phyloP scores from a whole-genome alignment of 2,888 invertebrate genomes.

The Drosophila gaucha region DNA sequence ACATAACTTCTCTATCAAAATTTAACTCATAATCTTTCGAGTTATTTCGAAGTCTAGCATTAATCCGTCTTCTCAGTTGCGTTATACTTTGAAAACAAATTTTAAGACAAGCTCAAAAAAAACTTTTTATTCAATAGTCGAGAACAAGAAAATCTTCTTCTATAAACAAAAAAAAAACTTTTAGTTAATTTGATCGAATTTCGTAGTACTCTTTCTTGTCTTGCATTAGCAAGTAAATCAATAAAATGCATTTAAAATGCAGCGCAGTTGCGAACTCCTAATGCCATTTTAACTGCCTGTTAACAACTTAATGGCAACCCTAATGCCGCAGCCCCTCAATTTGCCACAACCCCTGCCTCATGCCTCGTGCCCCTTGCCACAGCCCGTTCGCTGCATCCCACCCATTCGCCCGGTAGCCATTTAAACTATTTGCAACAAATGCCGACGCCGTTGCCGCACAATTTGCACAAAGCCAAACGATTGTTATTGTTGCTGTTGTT shows the following conservation, averaged over 20 bases:
- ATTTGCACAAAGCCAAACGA: slow-evolving; percentile 60
- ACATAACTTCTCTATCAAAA: too few relatives aligned
- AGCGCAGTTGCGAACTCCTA: slow-evolving; percentile 3
- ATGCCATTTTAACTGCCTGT: slow-evolving; percentile 29
- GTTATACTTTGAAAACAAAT: background rate
- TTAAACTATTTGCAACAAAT: slow-evolving; percentile 62
- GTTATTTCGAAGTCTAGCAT: too few relatives aligned
- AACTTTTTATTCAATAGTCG: background rate
- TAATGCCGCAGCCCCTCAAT: background rate
- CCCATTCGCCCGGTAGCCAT: slow-evolving; percentile 24
- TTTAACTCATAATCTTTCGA: too few relatives aligned
- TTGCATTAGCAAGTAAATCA: slow-evolving; percentile 5
- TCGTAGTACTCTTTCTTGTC: background rate
- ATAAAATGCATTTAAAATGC: slow-evolving; percentile 23
- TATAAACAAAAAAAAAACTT: background rate
- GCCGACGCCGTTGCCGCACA: slow-evolving; percentile 32
- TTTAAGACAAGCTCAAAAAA: background rate
- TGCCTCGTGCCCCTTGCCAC: too few relatives aligned
- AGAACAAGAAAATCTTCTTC: slow-evolving; percentile 7
- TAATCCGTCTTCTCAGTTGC: background rate
- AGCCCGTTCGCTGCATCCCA: background rate
- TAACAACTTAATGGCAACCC: slow-evolving; percentile 44
- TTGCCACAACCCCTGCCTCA: background rate
- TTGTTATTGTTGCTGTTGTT: slow-evolving; percentile 32
- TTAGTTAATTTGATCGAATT: background rate